Percentiles rank a stretch among this genome's conserved stretches.
Conservation (phyloP, 1,140 invertebrate genomes). For the Episyrphus balteatus region DNA sequence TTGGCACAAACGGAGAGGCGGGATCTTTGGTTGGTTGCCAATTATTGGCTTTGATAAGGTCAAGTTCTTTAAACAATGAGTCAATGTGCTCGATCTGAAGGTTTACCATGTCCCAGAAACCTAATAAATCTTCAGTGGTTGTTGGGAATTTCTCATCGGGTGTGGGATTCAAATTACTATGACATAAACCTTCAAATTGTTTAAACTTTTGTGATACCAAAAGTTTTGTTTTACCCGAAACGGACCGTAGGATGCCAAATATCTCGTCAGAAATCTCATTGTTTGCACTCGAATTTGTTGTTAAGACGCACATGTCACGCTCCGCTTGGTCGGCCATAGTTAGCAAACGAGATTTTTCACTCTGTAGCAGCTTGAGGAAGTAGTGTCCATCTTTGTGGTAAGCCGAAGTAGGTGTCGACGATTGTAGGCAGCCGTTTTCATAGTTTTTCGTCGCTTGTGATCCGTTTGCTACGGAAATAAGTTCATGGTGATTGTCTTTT, state of each 20-base stretch:
- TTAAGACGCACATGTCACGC: slow-evolving; percentile 44
- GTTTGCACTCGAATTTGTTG: slow-evolving; percentile 15
- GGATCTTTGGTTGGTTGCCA: slow-evolving; percentile 39
- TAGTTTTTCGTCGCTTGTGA: too few species aligned
- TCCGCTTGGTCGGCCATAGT: slow-evolving; percentile 51
- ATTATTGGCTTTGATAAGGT: slow-evolving; percentile 49
- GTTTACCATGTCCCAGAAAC: slow-evolving; percentile 92
- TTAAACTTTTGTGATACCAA: slow-evolving; percentile 80
- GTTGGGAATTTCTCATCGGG: slow-evolving; percentile 69
- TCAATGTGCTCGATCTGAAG: slow-evolving; percentile 71
- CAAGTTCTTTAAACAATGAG: slow-evolving; percentile 60
- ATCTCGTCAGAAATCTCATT: slow-evolving; percentile 55
- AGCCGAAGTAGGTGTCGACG: too few species aligned
- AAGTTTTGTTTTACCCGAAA: slow-evolving; percentile 76
- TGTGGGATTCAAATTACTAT: slow-evolving; percentile 47
- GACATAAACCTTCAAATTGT: slow-evolving; percentile 65
- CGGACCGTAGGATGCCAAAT: slow-evolving; percentile 65
- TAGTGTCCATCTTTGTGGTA: slow-evolving; percentile 49
- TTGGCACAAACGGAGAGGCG: slow-evolving; percentile 7
- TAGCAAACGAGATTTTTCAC: slow-evolving; percentile 53
- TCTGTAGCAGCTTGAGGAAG: slow-evolving; percentile 56
- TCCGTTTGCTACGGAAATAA: too few species aligned
- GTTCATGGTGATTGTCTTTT: too few species aligned
- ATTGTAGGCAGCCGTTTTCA: too few species aligned
- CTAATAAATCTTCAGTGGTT: slow-evolving; percentile 69